Conservation (phyloP, 2,797 vertebrate species). For the Coreius guichenoti region DNA sequence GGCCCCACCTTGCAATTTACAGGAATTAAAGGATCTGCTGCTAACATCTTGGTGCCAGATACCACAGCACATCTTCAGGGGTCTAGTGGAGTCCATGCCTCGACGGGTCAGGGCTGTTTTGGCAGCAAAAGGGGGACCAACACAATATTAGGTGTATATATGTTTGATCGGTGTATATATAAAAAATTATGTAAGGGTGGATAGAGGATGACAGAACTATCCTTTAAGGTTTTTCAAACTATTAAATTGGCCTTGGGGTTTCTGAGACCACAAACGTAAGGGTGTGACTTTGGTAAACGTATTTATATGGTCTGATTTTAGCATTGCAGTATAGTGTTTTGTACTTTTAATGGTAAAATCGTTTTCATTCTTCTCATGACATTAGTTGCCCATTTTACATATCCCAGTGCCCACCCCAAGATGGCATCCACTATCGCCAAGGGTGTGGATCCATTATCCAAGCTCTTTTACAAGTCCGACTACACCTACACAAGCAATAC, state of each 20-base stretch:
- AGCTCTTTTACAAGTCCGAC: constrained; percentile 25
- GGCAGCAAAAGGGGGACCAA: no score
- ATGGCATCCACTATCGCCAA: constrained; percentile 12
- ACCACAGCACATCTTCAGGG: no score
- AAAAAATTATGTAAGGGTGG: neutral
- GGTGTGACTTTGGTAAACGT: neutral
- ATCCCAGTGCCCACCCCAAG: neutral
- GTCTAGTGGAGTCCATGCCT: no score
- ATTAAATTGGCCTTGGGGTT: neutral
- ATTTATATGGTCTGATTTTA: neutral
- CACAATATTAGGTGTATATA: no score
- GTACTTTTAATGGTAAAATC: neutral
- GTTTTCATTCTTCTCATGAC: neutral
- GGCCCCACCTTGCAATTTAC: no score
- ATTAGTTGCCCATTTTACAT: neutral
- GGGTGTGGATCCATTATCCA: constrained; percentile 11
- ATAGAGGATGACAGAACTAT: neutral
- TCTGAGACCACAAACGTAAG: neutral
- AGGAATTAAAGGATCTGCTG: no score
- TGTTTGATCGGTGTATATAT: no score
- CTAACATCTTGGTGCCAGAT: no score
- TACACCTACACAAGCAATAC: constrained; percentile 54
- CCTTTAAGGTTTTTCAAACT: neutral
- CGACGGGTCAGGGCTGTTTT: no score
- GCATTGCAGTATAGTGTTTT: neutral